These are phyloP conservation scores for Tinamus major DNA, from an alignment of 2,797 vertebrate genomes.

Conservation along the genomic window DNA sequence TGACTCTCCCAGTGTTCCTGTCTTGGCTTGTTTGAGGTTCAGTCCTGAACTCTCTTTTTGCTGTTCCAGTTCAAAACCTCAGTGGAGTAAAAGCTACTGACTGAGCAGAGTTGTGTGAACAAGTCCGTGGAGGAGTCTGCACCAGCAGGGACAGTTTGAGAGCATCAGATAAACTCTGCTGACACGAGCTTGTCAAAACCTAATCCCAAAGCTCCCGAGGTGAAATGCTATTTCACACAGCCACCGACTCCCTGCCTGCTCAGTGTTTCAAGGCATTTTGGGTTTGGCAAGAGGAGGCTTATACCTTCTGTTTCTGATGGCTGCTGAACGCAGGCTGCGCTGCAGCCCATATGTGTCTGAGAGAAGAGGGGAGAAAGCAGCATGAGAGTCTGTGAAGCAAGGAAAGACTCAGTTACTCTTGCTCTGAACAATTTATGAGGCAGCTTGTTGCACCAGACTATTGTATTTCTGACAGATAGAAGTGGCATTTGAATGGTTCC, in stretches of 20 bases:
- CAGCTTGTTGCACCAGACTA: neutral
- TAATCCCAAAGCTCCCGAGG: neutral
- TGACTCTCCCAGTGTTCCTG: neutral
- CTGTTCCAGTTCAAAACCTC: neutral
- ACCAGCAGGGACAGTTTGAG: neutral
- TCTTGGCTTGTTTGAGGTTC: accelerated
- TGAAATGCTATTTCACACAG: neutral
- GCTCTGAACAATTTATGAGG: neutral
- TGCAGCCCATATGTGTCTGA: neutral
- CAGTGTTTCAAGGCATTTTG: neutral
- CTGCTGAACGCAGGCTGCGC: neutral
- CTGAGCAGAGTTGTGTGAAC: neutral
- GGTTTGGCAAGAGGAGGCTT: neutral
- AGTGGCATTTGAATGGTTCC: neutral
- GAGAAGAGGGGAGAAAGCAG: neutral
- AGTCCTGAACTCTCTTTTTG: neutral
- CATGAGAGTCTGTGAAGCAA: neutral
- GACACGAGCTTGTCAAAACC: neutral
- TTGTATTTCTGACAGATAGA: neutral
- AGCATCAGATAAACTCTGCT: neutral
- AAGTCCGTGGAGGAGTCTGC: neutral
- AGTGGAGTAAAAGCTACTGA: neutral
- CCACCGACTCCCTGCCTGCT: neutral
- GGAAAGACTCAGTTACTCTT: neutral
- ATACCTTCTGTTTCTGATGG: neutral